Evolutionary conservation across 2,888 invertebrate genomes (phyloP), one percentile per base, ranked within the genome.

Genomic region (Formica aserva): DNA sequence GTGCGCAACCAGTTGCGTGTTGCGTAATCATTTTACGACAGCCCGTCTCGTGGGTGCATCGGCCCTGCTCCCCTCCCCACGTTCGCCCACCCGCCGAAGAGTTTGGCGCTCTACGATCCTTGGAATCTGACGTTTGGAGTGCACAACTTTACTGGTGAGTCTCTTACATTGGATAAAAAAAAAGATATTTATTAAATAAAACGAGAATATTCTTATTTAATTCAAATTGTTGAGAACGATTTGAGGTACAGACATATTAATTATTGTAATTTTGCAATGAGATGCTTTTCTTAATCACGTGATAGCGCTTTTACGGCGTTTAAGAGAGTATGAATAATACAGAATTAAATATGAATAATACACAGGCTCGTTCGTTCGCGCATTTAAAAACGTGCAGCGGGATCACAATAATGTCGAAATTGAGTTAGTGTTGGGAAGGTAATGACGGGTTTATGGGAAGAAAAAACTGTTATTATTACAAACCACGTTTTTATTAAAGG

Each of bases 1-100:
- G 92, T 91, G 92, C 92, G 91, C 93, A 92, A 94, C 93, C 92
- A 92, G 94, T 94, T 94, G 93, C 94, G 91, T 92, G 91, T 94
- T 93, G 93, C 94, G 91, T 94, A 94, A 94, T 89, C 82, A 77
- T 89, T 91, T 91, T 86, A 86, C 88, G 82, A 84, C 87, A 83
- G 84, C 86, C 71, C 55, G 66, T 69, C 88, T 80, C 38, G 65
- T 66, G 66, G 78, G 60, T 69, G 65, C 75, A 65, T 88, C 80
- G 45, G 57, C 52, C 35, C 66, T 32, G 41, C 74, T 66, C 60
- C 41, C 74, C 26, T 38, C 77, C 67, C 38, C 55, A 18, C 1
- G 38, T 3, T 13, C 60, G 35, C n/a, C 15, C 8, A 3, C 22
- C 4, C 69, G 45, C 29, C 5, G n/a, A n/a, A 35, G 78, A 72